Conservation (phyloP, 2,797 vertebrate genomes). For the Periophthalmus magnuspinnatus region DNA sequence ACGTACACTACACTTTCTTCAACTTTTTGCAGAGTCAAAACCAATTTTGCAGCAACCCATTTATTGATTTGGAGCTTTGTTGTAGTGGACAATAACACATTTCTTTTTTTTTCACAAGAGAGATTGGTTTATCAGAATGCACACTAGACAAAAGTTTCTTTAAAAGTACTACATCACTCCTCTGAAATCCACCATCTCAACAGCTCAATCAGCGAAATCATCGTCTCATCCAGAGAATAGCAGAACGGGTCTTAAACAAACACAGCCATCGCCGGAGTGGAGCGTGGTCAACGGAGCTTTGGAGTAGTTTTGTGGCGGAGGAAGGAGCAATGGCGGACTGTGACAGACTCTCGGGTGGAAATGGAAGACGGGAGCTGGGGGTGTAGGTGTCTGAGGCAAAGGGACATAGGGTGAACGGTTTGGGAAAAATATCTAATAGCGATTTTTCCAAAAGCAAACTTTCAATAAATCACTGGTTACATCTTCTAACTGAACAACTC, state of each 20-base stretch:
- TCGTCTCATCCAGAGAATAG: slow-evolving; percentile 1
- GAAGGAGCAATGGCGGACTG: slow-evolving; percentile 56
- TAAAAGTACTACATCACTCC: not conserved
- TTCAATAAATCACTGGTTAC: too few species aligned
- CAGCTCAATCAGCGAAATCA: not conserved
- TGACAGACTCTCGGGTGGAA: slow-evolving; percentile 58
- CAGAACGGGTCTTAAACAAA: slow-evolving; percentile 4
- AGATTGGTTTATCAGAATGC: not conserved
- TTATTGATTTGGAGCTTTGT: not conserved
- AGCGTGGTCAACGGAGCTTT: slow-evolving; percentile 32
- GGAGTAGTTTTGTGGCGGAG: slow-evolving; percentile 57
- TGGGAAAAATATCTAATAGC: too few species aligned
- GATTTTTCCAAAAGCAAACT: too few species aligned
- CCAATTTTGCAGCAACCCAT: not conserved
- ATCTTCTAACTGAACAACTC: too few species aligned
- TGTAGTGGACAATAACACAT: not conserved
- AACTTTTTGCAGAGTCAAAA: not conserved
- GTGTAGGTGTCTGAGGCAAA: slow-evolving; percentile 53
- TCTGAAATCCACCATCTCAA: not conserved
- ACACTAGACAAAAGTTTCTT: not conserved
- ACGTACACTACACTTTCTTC: not conserved
- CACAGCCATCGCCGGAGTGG: slow-evolving; percentile 9
- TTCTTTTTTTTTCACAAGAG: not conserved
- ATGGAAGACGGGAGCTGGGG: slow-evolving; percentile 45
- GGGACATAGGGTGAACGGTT: not conserved